phyloP scores from a whole-genome alignment of 2,888 invertebrate genomes.

The Anticlea derivata region DNA sequence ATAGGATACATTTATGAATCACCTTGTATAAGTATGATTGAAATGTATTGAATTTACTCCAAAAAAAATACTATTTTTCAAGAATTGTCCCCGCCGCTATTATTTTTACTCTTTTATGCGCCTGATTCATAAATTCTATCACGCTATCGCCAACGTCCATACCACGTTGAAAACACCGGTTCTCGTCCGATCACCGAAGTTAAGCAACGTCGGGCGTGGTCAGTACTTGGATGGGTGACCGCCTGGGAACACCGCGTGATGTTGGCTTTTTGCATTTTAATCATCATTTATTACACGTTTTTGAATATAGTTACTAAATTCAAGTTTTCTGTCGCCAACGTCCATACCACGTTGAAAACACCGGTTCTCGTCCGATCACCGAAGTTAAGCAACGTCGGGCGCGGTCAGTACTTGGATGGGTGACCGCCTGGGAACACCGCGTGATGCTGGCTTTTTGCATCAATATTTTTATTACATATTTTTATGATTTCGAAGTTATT shows the following conservation, averaged over 20 bases:
- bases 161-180: constrained; percentile 48
- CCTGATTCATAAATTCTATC: no score
- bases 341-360: constrained; percentile 68
- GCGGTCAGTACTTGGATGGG: constrained; percentile 64
- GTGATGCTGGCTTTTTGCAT: constrained; percentile 37
- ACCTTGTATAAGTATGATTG: no score
- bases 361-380: constrained; percentile 78
- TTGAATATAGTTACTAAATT: no score
- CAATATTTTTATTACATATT: no score
- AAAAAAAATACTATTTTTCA: no score
- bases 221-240: constrained; percentile 68
- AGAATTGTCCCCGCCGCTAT: no score
- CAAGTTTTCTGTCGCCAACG: constrained; percentile 46
- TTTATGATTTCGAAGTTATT: no score
- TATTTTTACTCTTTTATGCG: no score
- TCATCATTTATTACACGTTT: no score
- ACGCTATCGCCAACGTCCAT: constrained; percentile 29
- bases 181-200: constrained; percentile 78
- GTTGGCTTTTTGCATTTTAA: constrained; percentile 50
- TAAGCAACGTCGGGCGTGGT: constrained; percentile 75
- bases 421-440: constrained; percentile 69
- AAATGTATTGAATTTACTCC: no score
- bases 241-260: constrained; percentile 62
- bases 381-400: constrained; percentile 75
- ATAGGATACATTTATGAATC: no score